phyloP scores from a whole-genome alignment of 1,140 invertebrate genomes.

The Atta cephalotes region DNA sequence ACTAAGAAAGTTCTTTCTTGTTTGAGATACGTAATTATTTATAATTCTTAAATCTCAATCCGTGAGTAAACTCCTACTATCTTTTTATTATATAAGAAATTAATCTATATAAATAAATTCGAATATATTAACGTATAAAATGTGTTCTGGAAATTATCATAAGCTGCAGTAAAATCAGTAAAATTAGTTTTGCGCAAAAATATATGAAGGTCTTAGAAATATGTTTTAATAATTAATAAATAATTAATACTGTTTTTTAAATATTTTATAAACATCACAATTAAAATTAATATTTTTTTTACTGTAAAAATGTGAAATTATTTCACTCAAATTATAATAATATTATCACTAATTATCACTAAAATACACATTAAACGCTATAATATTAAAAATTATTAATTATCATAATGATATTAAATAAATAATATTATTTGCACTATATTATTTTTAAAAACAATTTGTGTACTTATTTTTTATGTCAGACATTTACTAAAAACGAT shows the following conservation, averaged over 20 bases:
- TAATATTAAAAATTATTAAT: too few species aligned
- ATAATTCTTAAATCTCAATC: neutral
- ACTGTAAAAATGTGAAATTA: neutral
- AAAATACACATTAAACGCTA: neutral
- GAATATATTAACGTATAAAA: neutral
- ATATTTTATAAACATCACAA: neutral
- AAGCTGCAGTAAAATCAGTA: neutral
- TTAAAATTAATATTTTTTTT: neutral
- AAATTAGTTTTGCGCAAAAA: neutral
- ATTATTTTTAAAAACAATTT: too few species aligned
- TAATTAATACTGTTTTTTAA: neutral
- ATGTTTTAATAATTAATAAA: neutral
- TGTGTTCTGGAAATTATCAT: neutral
- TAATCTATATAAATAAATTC: neutral
- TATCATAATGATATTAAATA: too few species aligned
- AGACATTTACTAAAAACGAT: too few species aligned
- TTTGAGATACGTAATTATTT: neutral
- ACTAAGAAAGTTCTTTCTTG: neutral
- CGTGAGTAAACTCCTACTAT: neutral
- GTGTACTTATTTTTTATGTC: too few species aligned
- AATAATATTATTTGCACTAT: too few species aligned
- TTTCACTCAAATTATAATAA: neutral
- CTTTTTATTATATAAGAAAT: neutral
- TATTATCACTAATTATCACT: neutral
- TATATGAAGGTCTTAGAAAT: neutral